Evolutionary conservation across 2,797 vertebrate genomes (phyloP), one percentile per base, ranked within the genome.

Genomic region (Mastacembelus armatus): DNA sequence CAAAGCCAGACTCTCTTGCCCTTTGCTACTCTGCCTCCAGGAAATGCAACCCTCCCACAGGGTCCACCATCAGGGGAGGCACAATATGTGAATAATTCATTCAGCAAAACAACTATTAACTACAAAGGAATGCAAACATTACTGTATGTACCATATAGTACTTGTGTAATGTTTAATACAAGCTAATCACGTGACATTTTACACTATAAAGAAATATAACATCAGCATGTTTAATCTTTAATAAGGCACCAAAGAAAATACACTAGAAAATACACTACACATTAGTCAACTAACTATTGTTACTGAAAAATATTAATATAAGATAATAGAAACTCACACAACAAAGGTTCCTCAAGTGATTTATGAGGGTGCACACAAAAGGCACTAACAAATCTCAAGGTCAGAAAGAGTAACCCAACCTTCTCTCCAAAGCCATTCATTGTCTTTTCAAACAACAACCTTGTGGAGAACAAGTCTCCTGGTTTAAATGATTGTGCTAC

Each of bases 41-140:
- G 88, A 89, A 91, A 90, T 49, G 10, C 22, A 71, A 87, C 59
- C 71, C 83, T 78, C 83, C 82, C 82, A 78, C 63, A 45, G 59
- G 63, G 54, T 47, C 44, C 4, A 16, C 42, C 57, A 66, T 74
- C 62, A 74, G 48, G 64, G 80, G 74, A 71, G 64, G 67, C 50
- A 50, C 64, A 54, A 45, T 48, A n/a, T 75, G 72, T 68, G 65
- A 88, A 83, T 77, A 77, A 70, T 74, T 66, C 26, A 66, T 81
- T 85, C 62, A 61, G 33, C 12, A 33, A 35, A 54, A 48, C 0
- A 8, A 36, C 59, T n/a, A 18, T 35, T 57, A 57, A 51, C 58
- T 70, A 70, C 40, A n/a, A 30, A 61, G 24, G 40, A 18, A 24
- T 38, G 26, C 24, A 32, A 39, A 66, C 38, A 19, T 32, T 59